Percentiles rank a stretch among this genome's conserved stretches.
phyloP scores from a whole-genome alignment of 2,113 vertebrate species.

The Hipposideros armiger region DNA sequence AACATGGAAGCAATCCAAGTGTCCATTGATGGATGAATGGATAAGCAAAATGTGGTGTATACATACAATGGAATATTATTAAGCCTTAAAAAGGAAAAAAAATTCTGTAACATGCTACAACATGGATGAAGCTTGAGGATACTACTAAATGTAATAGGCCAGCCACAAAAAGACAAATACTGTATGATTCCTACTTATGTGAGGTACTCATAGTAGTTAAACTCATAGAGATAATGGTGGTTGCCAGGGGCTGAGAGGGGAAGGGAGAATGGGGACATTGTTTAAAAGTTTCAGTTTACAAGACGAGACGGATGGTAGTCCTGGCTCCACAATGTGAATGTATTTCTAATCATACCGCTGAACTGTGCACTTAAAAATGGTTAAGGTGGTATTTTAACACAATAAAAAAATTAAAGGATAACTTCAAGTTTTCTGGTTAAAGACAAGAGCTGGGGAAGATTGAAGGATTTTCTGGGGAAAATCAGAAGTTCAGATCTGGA shows the following conservation, averaged over 20 bases:
- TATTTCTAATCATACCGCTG: not conserved
- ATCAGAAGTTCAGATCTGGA: not conserved
- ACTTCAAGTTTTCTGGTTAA: not conserved
- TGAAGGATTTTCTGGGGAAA: not conserved
- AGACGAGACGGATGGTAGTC: not conserved
- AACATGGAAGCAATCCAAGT: not conserved
- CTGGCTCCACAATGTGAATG: not conserved
- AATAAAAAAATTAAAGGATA: not conserved
- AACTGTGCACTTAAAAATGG: not conserved
- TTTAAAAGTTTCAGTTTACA: not conserved
- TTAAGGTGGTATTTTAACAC: not conserved
- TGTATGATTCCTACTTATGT: not conserved
- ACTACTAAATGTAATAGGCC: not conserved
- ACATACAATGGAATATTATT: not conserved
- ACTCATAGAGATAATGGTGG: not conserved
- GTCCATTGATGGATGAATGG: not conserved
- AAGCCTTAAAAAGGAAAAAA: not conserved
- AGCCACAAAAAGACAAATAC: not conserved
- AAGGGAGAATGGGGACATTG: not conserved
- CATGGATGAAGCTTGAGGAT: not conserved
- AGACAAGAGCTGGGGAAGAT: not conserved
- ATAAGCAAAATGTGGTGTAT: not conserved
- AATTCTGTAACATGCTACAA: not conserved
- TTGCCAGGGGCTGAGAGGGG: not conserved
- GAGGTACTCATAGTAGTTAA: not conserved